Conservation (phyloP, 2,113 vertebrate genomes). For the Vicugna pacos region DNA sequence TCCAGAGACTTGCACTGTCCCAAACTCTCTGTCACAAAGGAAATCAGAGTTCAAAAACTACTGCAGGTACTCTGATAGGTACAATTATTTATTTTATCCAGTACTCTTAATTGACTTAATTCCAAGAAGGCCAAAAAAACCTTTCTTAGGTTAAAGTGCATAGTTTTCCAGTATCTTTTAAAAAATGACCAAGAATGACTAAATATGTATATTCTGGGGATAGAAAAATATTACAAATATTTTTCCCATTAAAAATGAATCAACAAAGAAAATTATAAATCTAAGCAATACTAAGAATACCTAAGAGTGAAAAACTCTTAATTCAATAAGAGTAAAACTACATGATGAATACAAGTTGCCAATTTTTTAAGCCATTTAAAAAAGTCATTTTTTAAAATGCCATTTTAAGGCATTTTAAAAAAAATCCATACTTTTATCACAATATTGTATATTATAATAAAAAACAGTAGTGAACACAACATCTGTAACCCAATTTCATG, state of each 20-base stretch:
- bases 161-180: conserved; percentile 10
- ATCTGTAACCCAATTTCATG: not conserved
- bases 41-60: conserved; percentile 47
- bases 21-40: conserved; percentile 86
- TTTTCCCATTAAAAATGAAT: conserved; percentile 55
- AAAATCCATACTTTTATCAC: not conserved
- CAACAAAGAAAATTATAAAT: not conserved
- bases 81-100: not conserved
- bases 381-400: too few species aligned
- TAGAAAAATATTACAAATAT: not conserved
- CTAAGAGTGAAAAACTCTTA: not conserved
- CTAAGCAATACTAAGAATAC: not conserved
- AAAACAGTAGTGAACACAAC: conserved; percentile 2
- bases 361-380: not conserved
- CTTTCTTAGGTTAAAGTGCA: not conserved
- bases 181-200: not conserved
- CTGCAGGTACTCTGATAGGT: not conserved
- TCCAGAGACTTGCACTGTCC: conserved; percentile 92
- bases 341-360: not conserved
- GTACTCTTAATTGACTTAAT: conserved; percentile 18
- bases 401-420: not conserved
- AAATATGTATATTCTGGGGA: not conserved
- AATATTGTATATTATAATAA: conserved; percentile 21
- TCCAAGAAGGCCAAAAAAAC: conserved; percentile 27
- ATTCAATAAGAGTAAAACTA: conserved; percentile 43